Base-by-base conservation (phyloP, 2,797 vertebrate genomes). In the Spinibarbus caldwelli region DNA sequence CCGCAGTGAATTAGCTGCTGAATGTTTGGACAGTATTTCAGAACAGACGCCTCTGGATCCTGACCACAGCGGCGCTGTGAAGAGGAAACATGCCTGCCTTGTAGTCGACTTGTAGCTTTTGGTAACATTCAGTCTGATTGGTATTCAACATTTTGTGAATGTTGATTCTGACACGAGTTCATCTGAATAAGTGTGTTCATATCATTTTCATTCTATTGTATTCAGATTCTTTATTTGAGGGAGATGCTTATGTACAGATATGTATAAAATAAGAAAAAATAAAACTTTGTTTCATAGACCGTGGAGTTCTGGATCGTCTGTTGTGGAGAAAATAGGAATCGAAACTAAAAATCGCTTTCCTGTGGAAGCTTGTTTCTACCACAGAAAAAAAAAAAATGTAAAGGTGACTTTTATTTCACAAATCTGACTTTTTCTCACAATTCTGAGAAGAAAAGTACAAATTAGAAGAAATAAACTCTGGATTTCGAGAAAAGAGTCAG, bases 201-300 rank as follows among this genome's bases (percentile, higher is more conserved):
- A 97, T 97, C 93, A 94, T 96, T 95, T 95, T 95, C 95, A 96
- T 96, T 96, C 89, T 93, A 93, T 94, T 96, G 97, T 96, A 95
- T 95, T 96, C 95, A 95, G 95, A 97, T 95, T 95, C 95, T 97
- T 96, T 96, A 96, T 97, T 96, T 96, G 93, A 95, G 94, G 95
- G 93, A 94, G 91, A 95, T 97, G 97, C 95, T 98, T 97, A 97
- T 99, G 97, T 99, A 99, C 94, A 99, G 97, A 99, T 96, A 97
- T 99, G 97, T 99, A 99, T 99, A 99, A 99, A 99, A 98, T 47
- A 99, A 97, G 95, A 95, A 47, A 11, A 94, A 96, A 93, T 57
- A 93, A 97, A 97, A 97, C 95, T 94, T 98, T 98, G 97, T 99
- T 99, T 99, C 97, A 94, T 99, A 99, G 90, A 94, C 90, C 83